Base-by-base conservation (phyloP, 1,140 invertebrate genomes). In the Drosophila prosaltans region DNA sequence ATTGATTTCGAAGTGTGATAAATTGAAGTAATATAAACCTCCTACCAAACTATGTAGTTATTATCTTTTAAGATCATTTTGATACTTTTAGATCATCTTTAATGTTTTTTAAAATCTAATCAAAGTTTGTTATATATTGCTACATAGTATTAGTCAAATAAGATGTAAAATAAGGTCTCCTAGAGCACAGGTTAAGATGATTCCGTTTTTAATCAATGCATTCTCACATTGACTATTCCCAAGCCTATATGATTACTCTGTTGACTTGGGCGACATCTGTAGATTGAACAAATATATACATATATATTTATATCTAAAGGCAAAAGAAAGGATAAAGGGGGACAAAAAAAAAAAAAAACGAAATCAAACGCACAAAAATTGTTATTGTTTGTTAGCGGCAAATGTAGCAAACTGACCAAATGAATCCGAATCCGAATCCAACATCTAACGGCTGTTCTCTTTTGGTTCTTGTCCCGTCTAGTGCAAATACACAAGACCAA, bases 351-450 rank as follows among this genome's bases (percentile, higher is more conserved):
- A 63, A 62, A 63, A 32, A 63, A 7, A 51, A 51, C 62, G 30
- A 32, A 54, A 8, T 61, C 32, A 45, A 61, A 26, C 59, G 40
- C 9, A 64, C 43, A 8, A 48, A 51, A 21, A 51, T 64, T 64
- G 32, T 51, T 64, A 64, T 64, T 64, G 62, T 64, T 64, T 64
- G 62, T 64, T 28, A 32, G 62, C 43, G 43, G 62, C 24, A 64
- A 64, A 64, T 64, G 62, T 64, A 51, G 43, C 62, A 64, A 64
- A 64, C 62, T 64, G 62, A 64, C 62, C 62, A 64, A 64, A 64
- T 43, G 39, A 62, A 62, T 41, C 57, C 32, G 28, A 36, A 36
- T 26, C 57, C 16, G 28, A 24, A 45, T 51, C 45, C 45, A 51
- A 51, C 21, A 24, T 16, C 16, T 51, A 51, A 26, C 45, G 45